Percentiles rank a stretch among this genome's conserved stretches.
Conservation (phyloP, 1,140 invertebrate genomes). For the Stegodyphus mimosarum region DNA sequence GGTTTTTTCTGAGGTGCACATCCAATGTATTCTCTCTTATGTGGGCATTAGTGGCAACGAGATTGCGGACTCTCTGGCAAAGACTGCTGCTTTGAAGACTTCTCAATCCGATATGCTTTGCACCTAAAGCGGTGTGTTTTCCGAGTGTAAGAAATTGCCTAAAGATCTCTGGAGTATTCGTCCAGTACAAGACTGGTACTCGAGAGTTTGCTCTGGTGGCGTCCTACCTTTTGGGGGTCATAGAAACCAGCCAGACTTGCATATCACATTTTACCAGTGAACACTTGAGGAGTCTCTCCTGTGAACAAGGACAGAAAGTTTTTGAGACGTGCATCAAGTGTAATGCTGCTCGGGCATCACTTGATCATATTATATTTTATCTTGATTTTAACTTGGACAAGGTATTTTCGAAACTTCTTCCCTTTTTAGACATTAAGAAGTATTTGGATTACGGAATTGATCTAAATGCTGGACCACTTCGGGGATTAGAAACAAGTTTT, state of each 20-base stretch:
- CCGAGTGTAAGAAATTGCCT: background rate
- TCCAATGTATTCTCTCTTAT: background rate
- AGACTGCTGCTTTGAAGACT: background rate
- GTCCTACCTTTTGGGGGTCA: background rate
- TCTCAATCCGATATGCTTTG: background rate
- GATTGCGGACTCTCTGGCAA: background rate
- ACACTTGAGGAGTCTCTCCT: background rate
- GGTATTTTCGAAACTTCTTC: background rate
- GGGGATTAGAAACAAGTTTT: too few species aligned
- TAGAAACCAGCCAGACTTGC: background rate
- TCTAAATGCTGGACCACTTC: background rate
- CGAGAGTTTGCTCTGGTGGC: background rate
- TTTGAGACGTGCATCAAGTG: constrained; percentile 19
- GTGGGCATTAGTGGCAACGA: background rate
- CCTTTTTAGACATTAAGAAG: background rate
- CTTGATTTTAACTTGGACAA: constrained; percentile 2
- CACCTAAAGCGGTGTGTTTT: background rate
- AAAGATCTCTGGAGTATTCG: background rate
- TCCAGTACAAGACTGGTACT: background rate
- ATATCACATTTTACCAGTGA: constrained; percentile 7
- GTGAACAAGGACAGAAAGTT: constrained; percentile 16
- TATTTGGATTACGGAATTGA: background rate
- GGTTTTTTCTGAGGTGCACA: background rate
- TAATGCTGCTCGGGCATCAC: background rate
- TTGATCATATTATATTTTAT: constrained; percentile 1